phyloP scores from a whole-genome alignment of 2,113 vertebrate genomes.

The Machaerirhynchus nigripectus region DNA sequence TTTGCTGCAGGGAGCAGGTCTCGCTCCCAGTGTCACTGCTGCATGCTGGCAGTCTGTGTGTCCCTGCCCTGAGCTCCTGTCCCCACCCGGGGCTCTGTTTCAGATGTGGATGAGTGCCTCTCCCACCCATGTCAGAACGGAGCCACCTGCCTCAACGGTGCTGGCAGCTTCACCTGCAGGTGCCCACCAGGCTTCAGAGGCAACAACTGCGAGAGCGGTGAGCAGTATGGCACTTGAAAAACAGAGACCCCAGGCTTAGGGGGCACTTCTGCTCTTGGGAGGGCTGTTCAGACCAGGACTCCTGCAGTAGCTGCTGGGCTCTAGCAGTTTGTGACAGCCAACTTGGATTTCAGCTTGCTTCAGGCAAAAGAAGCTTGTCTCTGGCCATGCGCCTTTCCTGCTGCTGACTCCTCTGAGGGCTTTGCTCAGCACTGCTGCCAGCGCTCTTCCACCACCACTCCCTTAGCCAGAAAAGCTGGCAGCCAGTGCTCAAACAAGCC shows the following conservation, averaged over 20 bases:
- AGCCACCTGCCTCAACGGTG: conserved; percentile 67
- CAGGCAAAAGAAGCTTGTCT: background rate
- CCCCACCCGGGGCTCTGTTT: background rate
- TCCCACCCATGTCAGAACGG: conserved; percentile 77
- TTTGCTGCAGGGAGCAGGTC: background rate
- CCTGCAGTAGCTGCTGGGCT: background rate
- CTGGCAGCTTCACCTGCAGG: conserved; percentile 70
- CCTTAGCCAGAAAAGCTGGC: background rate
- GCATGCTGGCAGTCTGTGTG: background rate
- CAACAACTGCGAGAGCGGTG: conserved; percentile 70
- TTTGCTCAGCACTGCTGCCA: background rate
- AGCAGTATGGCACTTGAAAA: fast-evolving
- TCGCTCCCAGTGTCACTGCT: fast-evolving
- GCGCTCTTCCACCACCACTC: background rate
- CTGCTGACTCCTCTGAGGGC: background rate
- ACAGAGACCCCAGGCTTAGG: background rate
- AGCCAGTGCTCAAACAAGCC: background rate
- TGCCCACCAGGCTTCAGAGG: conserved; percentile 70
- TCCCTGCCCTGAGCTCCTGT: background rate
- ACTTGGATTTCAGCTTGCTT: background rate
- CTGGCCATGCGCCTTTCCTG: background rate
- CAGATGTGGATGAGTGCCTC: conserved; percentile 78
- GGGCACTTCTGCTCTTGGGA: background rate
- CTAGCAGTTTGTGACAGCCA: background rate
- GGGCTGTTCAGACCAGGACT: background rate